Conservation (phyloP, 2,113 vertebrate species). For the Formicarius rufipectus region DNA sequence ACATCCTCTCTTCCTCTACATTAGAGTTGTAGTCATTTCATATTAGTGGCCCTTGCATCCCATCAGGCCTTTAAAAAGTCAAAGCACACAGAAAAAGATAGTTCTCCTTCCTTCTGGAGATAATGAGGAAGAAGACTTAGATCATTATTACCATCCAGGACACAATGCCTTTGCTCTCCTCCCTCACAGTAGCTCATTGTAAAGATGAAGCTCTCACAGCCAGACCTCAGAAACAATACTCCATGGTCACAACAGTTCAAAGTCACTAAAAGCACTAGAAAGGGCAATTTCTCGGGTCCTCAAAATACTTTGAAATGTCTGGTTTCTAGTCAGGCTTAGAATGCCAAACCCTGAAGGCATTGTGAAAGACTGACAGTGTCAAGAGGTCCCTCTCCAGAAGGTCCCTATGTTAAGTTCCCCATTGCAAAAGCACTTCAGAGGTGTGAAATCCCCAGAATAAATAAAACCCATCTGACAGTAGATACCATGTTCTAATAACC, state of each 20-base stretch:
- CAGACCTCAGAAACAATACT: background rate
- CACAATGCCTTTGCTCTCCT: slow-evolving; percentile 26
- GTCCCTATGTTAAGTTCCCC: background rate
- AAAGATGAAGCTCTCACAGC: background rate
- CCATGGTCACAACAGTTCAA: background rate
- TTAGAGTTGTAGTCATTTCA: background rate
- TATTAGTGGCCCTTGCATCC: background rate
- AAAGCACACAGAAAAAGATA: background rate
- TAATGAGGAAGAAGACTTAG: background rate
- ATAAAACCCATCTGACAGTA: background rate
- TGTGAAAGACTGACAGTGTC: background rate
- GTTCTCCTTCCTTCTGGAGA: background rate
- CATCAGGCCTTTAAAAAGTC: background rate
- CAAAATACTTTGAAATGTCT: background rate
- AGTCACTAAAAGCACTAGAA: background rate
- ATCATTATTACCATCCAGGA: background rate
- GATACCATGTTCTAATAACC: background rate
- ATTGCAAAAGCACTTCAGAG: background rate
- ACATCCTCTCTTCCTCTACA: background rate
- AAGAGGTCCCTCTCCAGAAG: background rate
- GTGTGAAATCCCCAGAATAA: background rate
- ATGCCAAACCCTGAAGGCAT: background rate
- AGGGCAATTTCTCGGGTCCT: background rate
- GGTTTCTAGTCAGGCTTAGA: background rate
- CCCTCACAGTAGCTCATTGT: slow-evolving; percentile 15